Base-by-base conservation (phyloP, 1,140 invertebrate genomes). In the Papilio helenus region DNA sequence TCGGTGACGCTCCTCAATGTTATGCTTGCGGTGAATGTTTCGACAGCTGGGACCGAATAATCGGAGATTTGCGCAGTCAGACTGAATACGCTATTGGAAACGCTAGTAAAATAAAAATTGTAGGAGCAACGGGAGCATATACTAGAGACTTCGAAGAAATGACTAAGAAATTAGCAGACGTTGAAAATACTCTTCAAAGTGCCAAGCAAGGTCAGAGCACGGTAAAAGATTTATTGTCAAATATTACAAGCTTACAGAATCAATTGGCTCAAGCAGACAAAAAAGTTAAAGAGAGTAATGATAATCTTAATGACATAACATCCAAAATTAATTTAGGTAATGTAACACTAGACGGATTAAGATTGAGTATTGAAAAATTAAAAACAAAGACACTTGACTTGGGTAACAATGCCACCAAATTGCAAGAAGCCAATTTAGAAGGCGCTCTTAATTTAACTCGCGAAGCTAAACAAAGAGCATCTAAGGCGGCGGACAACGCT, bases 21-120 rank as follows among this genome's bases (percentile, higher is more conserved):
- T 95, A 96, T 58, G 97, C 98, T 0, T 99, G 99, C 95, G 99
- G 99, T 16, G 99, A 99, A 93, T 99, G 99, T 95, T 99, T 99
- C 93, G 97, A 99, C 89, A 99, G 99, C 91, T 99, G 99, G 99
- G 99, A 99, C 94, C 83, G 96, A 58, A 97, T 99, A 82, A 96
- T 99, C 44, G 95, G 96, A 81, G 97, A 97, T 72, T 94, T 96
- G 84, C 91, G 95, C 88, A 96, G 96, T 78, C 96, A 97, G 88
- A 98, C 97, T 0, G 90, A 96, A 10, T 94, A 95, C 46, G 96
- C 99, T 1, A 97, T 99, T 44, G 95, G 96, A 29, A 96, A 97
- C 72, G 98, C 98, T n/a, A 97, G 97, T 79, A 96, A 98, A 87
- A 99, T 99, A 73, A 98, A 99, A 89, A 96, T 98, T 84, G 97